Conservation (phyloP, 2,113 vertebrate species). For the Madoqua kirkii region DNA sequence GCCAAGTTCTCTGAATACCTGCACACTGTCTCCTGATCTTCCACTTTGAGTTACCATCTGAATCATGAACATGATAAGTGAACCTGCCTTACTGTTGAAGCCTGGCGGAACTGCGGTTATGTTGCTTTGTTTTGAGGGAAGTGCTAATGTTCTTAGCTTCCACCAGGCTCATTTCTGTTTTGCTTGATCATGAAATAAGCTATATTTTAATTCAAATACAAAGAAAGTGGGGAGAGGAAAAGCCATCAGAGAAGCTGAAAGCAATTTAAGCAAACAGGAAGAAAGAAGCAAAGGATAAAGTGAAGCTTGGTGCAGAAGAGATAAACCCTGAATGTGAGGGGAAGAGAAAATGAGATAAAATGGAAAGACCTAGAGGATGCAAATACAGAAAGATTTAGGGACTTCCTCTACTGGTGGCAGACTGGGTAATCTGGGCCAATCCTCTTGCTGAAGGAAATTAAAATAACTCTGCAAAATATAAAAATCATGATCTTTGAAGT, state of each 20-base stretch:
- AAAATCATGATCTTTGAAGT: constrained; percentile 7
- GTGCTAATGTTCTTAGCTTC: not conserved
- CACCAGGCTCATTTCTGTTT: not conserved
- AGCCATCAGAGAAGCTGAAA: too few species aligned
- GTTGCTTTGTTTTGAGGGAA: not conserved
- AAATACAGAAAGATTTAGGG: not conserved
- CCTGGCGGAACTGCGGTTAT: not conserved
- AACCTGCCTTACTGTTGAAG: not conserved
- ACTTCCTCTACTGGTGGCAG: not conserved
- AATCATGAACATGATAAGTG: not conserved
- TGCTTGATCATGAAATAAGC: not conserved
- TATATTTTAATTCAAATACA: constrained; percentile 13
- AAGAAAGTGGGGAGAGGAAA: not conserved
- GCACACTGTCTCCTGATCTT: not conserved
- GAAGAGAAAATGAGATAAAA: not conserved
- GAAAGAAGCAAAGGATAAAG: not conserved
- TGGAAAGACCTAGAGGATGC: not conserved
- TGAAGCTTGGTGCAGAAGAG: not conserved
- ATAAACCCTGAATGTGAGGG: not conserved
- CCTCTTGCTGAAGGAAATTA: constrained; percentile 9
- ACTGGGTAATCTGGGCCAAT: not conserved
- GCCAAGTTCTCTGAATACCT: not conserved
- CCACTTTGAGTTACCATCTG: not conserved
- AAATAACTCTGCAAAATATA: not conserved
- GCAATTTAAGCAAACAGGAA: not conserved